Conservation (phyloP, 64 coral and sea anemone species). For the Porites australiensis region DNA sequence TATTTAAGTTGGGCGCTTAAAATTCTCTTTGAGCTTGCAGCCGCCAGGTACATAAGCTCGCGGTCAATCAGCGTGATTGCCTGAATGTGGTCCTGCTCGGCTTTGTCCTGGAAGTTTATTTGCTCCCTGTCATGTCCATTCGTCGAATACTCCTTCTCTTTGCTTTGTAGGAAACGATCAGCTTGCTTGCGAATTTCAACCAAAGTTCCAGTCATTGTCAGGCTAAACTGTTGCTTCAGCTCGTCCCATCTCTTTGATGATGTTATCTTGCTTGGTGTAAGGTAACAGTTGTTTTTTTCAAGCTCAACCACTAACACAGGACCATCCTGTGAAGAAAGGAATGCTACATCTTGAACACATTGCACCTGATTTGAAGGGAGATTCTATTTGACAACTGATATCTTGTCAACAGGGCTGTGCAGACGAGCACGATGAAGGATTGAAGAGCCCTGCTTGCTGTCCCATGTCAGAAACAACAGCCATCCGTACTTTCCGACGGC, state of each 20-base stretch:
- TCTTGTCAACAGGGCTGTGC: slow-evolving; percentile 68
- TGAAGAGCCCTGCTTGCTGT: slow-evolving; percentile 7
- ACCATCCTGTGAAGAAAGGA: slow-evolving; percentile 1
- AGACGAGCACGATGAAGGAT: slow-evolving; percentile 25
- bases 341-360: background rate
- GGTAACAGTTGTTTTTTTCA: slow-evolving; percentile 17
- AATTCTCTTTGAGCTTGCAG: background rate
- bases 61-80: slow-evolving; percentile 22
- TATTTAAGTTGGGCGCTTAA: slow-evolving; percentile 5
- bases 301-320: slow-evolving; percentile 14
- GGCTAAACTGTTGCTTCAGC: slow-evolving; percentile 13
- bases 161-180: background rate
- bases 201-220: slow-evolving; percentile 18
- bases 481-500: slow-evolving; percentile 20
- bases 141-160: background rate
- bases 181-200: background rate
- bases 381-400: slow-evolving; percentile 19
- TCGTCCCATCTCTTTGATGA: slow-evolving; percentile 7
- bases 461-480: slow-evolving; percentile 36
- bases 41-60: slow-evolving; percentile 18
- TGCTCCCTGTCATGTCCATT: slow-evolving; percentile 11
- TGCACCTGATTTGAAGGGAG: background rate
- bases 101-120: slow-evolving; percentile 8
- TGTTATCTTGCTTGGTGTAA: background rate
- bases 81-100: background rate